These are phyloP conservation scores for Illadopsis cleaveri DNA, from an alignment of 2,113 vertebrate genomes.

Conservation along the genomic window DNA sequence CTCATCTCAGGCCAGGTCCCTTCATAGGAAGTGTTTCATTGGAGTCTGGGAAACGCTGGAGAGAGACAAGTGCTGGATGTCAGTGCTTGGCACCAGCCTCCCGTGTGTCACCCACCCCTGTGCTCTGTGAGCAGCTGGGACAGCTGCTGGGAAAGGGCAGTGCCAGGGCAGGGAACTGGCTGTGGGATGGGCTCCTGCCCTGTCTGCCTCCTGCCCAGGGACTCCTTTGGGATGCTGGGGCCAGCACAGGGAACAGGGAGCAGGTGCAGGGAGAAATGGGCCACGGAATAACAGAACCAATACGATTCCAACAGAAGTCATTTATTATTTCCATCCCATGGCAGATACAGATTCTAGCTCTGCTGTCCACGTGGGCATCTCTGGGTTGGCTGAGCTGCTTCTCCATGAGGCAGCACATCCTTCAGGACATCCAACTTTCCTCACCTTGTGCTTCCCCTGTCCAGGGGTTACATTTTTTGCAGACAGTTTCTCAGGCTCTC, in stretches of 20 bases:
- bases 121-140: background rate
- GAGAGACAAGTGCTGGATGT: background rate
- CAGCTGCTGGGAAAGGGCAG: background rate
- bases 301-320: too few relatives aligned
- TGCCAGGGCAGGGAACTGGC: background rate
- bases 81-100: rapidly evolving
- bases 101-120: rapidly evolving
- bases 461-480: too few relatives aligned
- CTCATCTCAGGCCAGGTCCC: background rate
- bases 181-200: background rate
- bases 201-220: background rate
- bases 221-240: background rate
- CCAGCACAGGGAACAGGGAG: background rate
- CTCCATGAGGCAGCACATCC: too few relatives aligned
- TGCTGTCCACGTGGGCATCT: too few relatives aligned
- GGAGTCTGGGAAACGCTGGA: background rate
- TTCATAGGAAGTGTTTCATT: background rate
- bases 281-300: too few relatives aligned
- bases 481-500: too few relatives aligned
- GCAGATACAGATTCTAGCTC: too few relatives aligned
- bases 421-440: too few relatives aligned
- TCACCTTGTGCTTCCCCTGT: too few relatives aligned
- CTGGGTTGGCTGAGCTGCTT: too few relatives aligned
- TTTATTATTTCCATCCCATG: too few relatives aligned
- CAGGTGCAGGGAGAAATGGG: too few relatives aligned